Conservation (phyloP, 23 tunicate species). For the Clavelina lepadiformis region DNA sequence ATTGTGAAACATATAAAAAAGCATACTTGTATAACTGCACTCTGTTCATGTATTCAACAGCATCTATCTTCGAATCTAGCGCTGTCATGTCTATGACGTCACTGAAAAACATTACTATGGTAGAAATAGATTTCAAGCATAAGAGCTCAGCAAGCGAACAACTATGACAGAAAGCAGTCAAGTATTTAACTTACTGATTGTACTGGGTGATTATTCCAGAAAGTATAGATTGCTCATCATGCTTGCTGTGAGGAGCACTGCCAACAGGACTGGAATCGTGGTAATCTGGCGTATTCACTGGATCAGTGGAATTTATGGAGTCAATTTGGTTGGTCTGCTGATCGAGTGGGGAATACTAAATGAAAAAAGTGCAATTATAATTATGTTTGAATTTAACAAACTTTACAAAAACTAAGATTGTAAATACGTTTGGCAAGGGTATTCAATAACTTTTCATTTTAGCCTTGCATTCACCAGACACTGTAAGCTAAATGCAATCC, state of each 20-base stretch:
- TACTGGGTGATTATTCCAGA: constrained; percentile 68
- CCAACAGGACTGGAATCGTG: constrained; percentile 43
- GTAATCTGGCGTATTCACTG: constrained; percentile 5
- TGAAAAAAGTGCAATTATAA: no score
- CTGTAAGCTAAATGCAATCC: no score
- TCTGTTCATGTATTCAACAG: constrained; percentile 91
- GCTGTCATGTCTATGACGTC: constrained; percentile 80
- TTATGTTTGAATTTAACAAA: no score
- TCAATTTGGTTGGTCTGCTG: no score
- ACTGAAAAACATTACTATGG: constrained; percentile 4
- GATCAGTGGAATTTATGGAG: constrained; percentile 28
- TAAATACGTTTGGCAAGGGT: no score
- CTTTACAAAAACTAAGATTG: no score
- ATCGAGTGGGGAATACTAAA: neutral
- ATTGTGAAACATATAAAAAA: no score
- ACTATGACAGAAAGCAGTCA: neutral
- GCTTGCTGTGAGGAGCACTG: constrained; percentile 44
- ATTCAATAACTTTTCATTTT: no score
- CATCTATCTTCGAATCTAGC: constrained; percentile 73
- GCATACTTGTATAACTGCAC: constrained; percentile 59
- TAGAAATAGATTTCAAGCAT: neutral
- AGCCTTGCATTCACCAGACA: no score
- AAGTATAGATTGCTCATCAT: constrained; percentile 73
- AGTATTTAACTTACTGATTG: constrained; percentile 19
- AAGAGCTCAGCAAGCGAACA: neutral